phyloP scores from a whole-genome alignment of 2,113 vertebrate species.

The Scophthalmus maximus region DNA sequence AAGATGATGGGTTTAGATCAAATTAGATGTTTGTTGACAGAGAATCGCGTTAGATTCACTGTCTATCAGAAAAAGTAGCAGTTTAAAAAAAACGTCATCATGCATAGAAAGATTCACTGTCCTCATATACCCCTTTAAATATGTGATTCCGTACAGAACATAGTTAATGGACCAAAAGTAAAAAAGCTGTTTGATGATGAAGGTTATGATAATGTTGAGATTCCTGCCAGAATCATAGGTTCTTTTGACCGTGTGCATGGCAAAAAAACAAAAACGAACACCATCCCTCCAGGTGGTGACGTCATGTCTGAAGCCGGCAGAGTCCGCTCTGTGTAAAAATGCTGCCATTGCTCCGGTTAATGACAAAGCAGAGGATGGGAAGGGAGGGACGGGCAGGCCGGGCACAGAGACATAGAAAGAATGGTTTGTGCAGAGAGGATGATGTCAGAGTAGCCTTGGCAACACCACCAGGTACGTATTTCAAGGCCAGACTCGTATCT shows the following conservation, averaged over 20 bases:
- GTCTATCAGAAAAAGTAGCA: background rate
- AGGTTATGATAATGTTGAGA: no score
- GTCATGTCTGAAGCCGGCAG: conserved; percentile 50
- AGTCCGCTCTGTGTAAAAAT: conserved; percentile 65
- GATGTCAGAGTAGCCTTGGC: conserved; percentile 26
- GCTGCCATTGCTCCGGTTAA: conserved; percentile 25
- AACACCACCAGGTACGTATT: background rate
- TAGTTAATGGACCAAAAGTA: no score
- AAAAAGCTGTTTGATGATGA: no score
- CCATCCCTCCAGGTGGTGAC: conserved; percentile 50
- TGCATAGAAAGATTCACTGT: background rate
- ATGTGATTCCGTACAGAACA: background rate
- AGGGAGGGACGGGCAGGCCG: background rate
- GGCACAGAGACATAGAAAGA: background rate
- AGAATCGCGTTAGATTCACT: conserved; percentile 35
- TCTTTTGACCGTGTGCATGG: background rate
- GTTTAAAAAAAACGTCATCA: background rate
- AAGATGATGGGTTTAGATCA: conserved; percentile 52
- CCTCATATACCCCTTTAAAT: background rate
- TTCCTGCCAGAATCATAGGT: background rate
- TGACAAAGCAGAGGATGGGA: conserved; percentile 2
- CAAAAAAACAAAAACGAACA: background rate
- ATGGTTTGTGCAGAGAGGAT: conserved; percentile 13
- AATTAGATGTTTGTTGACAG: conserved; percentile 49
- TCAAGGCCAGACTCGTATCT: background rate